A percentile compares a stretch with the other conserved stretches of the same genome.
Evolutionary conservation across 1,140 invertebrate genomes (phyloP).

Genomic region (Hylyphantes graminicola): DNA sequence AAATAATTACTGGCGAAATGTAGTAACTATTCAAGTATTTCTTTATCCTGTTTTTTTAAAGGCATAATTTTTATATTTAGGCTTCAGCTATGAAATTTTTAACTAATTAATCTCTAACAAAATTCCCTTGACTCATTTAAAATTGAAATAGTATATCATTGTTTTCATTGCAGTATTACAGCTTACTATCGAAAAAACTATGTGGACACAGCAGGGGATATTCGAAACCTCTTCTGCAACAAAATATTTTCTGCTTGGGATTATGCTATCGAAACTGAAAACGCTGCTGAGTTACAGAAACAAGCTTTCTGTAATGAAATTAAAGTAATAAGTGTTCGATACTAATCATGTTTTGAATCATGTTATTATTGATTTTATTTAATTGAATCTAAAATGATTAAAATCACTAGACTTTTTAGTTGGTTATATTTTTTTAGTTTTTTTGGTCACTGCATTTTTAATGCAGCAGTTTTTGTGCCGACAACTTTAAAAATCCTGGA

Average conservation of each 20-base stretch:
- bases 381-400: too few relatives aligned
- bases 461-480: too few relatives aligned
- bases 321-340: constrained; percentile 69
- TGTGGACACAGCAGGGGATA: constrained; percentile 66
- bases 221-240: constrained; percentile 73
- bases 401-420: too few relatives aligned
- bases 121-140: background rate
- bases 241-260: constrained; percentile 84
- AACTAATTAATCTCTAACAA: background rate
- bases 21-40: too few relatives aligned
- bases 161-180: constrained; percentile 65
- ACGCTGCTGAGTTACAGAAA: constrained; percentile 75
- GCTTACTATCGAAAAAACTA: constrained; percentile 78
- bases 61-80: too few relatives aligned
- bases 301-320: constrained; percentile 76
- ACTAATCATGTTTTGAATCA: too few relatives aligned
- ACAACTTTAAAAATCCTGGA: too few relatives aligned
- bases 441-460: too few relatives aligned
- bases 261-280: constrained; percentile 75
- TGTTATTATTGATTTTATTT: too few relatives aligned
- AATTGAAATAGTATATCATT: background rate
- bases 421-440: too few relatives aligned
- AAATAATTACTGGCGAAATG: too few relatives aligned
- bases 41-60: too few relatives aligned
- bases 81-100: background rate